Evolutionary conservation across 92 coral and sea anemone species (phyloP).

Genomic region (Palythoa grandiflora): DNA sequence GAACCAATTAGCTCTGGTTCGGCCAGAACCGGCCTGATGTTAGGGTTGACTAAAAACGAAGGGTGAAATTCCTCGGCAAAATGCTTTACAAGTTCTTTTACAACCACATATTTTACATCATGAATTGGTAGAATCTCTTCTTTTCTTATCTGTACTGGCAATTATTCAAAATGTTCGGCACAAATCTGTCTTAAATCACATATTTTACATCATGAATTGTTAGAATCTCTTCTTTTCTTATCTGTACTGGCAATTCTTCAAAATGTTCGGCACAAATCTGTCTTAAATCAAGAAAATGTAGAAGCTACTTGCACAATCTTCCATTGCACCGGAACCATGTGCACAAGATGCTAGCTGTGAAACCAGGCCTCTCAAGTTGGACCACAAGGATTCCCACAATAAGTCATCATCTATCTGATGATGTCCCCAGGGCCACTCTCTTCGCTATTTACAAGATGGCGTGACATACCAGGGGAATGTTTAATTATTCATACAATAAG

Average conservation of each 20-base stretch:
- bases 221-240: constrained; percentile 40
- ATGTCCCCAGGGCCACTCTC: background rate
- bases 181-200: constrained; percentile 34
- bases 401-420: no score
- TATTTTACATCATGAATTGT: constrained; percentile 39
- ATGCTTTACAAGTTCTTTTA: constrained; percentile 50
- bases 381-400: constrained; percentile 47
- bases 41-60: constrained; percentile 56
- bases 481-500: background rate
- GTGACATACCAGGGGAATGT: constrained; percentile 1
- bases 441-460: background rate
- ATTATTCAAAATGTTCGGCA: background rate
- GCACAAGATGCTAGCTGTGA: constrained; percentile 23
- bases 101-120: constrained; percentile 41
- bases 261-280: constrained; percentile 48
- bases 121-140: constrained; percentile 39
- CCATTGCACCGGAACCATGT: constrained; percentile 44
- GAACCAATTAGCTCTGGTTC: constrained; percentile 31
- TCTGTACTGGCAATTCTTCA: constrained; percentile 37
- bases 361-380: constrained; percentile 34
- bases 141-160: constrained; percentile 39
- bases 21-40: constrained; percentile 45
- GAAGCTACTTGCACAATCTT: constrained; percentile 36
- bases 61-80: constrained; percentile 51
- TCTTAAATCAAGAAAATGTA: constrained; percentile 46